These are phyloP conservation scores for Crotalus helleri DNA, from an alignment of 2,113 vertebrate genomes.

Conservation along the genomic window DNA sequence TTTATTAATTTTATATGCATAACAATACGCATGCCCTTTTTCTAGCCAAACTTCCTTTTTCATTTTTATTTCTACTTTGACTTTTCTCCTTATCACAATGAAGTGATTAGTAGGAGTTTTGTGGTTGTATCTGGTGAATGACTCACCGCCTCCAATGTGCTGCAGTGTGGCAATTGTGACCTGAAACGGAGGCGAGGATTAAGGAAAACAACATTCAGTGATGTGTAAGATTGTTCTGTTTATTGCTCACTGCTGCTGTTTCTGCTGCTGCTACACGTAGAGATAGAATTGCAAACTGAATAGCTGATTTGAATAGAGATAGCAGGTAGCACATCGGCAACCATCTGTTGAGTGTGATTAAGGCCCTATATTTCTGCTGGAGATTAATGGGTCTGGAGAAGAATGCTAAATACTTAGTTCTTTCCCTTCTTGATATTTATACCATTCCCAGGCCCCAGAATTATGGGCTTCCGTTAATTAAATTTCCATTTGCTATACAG, in stretches of 20 bases:
- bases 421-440: not conserved
- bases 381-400: not conserved
- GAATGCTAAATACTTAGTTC: not conserved
- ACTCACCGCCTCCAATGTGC: not conserved
- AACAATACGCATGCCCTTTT: too few relatives aligned
- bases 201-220: not conserved
- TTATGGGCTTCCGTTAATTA: not conserved
- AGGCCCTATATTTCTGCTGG: not conserved
- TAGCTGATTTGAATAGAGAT: not conserved
- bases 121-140: not conserved
- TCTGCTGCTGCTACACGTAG: not conserved
- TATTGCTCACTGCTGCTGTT: not conserved
- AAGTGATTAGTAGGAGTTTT: not conserved
- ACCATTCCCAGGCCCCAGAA: not conserved
- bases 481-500: not conserved
- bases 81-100: not conserved
- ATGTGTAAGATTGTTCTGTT: not conserved
- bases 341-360: not conserved
- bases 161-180: not conserved
- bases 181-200: not conserved
- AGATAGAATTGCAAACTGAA: not conserved
- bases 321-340: not conserved
- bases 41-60: not conserved
- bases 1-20: too few relatives aligned
- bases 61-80: not conserved